A percentile compares a stretch with the other conserved stretches of the same genome.
phyloP scores from a whole-genome alignment of 2,113 vertebrate species.

The Crotalus viridis region DNA sequence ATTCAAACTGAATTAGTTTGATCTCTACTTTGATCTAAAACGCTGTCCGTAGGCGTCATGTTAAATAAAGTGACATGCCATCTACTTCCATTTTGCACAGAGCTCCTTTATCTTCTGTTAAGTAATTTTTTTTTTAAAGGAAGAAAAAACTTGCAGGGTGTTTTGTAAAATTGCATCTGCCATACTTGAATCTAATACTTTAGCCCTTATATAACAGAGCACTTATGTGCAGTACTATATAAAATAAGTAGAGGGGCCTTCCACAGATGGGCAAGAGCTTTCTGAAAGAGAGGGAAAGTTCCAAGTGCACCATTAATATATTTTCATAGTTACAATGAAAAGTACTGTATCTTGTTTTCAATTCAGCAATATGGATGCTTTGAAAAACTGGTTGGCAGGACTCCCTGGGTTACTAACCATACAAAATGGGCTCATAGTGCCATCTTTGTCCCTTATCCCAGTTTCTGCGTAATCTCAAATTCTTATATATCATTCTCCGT shows the following conservation, averaged over 20 bases:
- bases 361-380: neutral
- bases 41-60: slow-evolving; percentile 30
- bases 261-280: neutral
- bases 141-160: slow-evolving; percentile 17
- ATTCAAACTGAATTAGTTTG: slow-evolving; percentile 2
- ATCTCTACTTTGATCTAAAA: slow-evolving; percentile 37
- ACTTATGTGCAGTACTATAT: slow-evolving; percentile 17
- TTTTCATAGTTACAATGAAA: neutral
- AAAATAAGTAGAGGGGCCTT: slow-evolving; percentile 1
- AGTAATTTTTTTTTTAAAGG: neutral
- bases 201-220: slow-evolving; percentile 27
- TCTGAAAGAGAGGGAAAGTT: neutral
- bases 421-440: neutral
- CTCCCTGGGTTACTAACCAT: neutral
- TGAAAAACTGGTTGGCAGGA: neutral
- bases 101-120: slow-evolving; percentile 37
- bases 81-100: slow-evolving; percentile 34
- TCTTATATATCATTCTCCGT: neutral
- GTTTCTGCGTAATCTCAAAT: neutral
- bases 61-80: slow-evolving; percentile 49
- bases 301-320: neutral
- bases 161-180: slow-evolving; percentile 32
- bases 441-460: neutral
- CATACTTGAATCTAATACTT: slow-evolving; percentile 14
- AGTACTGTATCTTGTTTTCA: neutral